Evolutionary conservation across 2,113 vertebrate genomes (phyloP).

Genomic region (Myotis davidii): DNA sequence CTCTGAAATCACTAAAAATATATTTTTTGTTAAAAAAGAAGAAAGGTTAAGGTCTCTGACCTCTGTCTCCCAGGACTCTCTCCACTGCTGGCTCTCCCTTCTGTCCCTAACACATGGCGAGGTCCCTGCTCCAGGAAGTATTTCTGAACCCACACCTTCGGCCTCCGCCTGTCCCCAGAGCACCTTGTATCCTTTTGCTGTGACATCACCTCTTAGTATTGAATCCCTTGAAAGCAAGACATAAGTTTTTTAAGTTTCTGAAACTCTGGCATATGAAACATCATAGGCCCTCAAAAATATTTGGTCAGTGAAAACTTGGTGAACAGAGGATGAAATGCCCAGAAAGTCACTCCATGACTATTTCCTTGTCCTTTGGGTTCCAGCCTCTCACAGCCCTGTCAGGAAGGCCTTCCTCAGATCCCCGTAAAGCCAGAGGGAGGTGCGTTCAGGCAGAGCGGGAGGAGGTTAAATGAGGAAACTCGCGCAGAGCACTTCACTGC

Average conservation of each 20-base stretch:
- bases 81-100: too few relatives aligned
- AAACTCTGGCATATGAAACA: background rate
- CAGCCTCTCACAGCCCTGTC: background rate
- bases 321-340: background rate
- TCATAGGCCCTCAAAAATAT: background rate
- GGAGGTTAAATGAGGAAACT: background rate
- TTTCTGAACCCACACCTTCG: background rate
- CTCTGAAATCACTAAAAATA: too few relatives aligned
- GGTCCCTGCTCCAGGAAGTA: background rate
- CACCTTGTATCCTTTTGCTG: background rate
- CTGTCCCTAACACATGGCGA: background rate
- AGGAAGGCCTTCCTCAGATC: background rate
- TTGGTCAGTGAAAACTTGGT: background rate
- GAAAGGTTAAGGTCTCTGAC: background rate
- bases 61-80: background rate
- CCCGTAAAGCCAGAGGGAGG: fast-evolving
- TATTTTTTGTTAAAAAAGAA: too few relatives aligned
- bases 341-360: background rate
- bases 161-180: background rate
- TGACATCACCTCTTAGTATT: background rate
- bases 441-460: background rate
- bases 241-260: background rate
- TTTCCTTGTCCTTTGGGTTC: background rate
- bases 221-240: background rate
- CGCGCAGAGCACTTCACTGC: fast-evolving